Percentiles rank a stretch among this genome's conserved stretches.
phyloP scores from a whole-genome alignment of 2,113 vertebrate species.

The Sylvietta virens region DNA sequence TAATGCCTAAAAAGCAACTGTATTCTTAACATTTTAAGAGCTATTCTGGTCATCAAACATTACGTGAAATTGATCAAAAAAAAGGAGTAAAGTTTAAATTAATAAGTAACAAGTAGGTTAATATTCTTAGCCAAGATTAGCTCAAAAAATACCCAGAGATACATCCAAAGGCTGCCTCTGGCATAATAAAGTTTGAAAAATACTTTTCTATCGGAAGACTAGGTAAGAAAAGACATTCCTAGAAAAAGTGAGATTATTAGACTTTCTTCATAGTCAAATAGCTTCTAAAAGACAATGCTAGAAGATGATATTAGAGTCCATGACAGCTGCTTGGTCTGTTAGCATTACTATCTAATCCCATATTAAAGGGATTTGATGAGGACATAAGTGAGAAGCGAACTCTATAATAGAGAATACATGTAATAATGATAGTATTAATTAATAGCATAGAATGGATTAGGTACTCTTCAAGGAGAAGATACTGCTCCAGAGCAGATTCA shows the following conservation, averaged over 20 bases:
- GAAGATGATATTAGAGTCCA: not conserved
- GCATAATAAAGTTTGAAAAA: not conserved
- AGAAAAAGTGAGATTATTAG: not conserved
- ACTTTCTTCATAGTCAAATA: not conserved
- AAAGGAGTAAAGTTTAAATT: not conserved
- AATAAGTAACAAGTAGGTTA: not conserved
- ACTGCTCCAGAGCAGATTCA: not conserved
- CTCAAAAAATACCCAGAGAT: not conserved
- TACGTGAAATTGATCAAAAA: not conserved
- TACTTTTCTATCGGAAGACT: not conserved
- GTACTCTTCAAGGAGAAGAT: not conserved
- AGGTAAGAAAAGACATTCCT: not conserved
- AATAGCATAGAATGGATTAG: not conserved
- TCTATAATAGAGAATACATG: not conserved
- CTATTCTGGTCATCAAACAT: not conserved
- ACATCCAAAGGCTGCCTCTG: not conserved
- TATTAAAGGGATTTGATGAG: not conserved
- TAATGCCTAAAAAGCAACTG: not conserved
- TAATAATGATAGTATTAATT: not conserved
- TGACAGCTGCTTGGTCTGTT: not conserved
- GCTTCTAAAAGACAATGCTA: not conserved
- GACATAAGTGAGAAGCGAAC: not conserved
- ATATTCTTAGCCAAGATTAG: not conserved
- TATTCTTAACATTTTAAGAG: not conserved
- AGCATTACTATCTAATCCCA: not conserved